Evolutionary conservation across 2,797 vertebrate genomes (phyloP).

Genomic region (Avahi laniger): DNA sequence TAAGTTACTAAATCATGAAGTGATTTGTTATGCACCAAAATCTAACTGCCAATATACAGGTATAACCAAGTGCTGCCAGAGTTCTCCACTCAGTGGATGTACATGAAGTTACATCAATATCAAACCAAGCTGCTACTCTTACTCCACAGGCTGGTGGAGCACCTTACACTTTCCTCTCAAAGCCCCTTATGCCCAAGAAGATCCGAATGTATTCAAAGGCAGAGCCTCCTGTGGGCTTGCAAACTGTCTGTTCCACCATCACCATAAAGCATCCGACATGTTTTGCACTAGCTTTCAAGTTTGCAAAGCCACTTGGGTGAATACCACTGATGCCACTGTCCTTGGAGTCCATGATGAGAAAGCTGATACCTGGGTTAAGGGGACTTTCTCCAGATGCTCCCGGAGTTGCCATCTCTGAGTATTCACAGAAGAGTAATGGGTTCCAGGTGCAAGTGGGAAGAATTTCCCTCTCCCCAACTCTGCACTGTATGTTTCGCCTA

Average conservation of each 20-base stretch:
- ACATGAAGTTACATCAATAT: not conserved
- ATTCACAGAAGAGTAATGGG: not conserved
- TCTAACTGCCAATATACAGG: not conserved
- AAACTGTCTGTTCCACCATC: not conserved
- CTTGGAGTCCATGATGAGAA: not conserved
- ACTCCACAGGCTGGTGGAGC: not conserved
- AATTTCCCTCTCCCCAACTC: not conserved
- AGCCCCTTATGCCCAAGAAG: not conserved
- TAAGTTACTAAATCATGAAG: not conserved
- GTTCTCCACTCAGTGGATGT: not conserved
- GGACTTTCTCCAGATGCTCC: not conserved
- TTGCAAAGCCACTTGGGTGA: not conserved
- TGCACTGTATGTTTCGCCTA: not conserved
- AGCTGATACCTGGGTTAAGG: not conserved
- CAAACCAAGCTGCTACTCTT: not conserved
- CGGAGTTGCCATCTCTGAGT: not conserved
- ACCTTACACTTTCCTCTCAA: not conserved
- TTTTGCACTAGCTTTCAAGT: not conserved
- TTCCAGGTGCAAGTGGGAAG: not conserved
- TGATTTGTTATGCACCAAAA: not conserved
- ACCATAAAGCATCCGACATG: not conserved
- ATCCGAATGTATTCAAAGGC: not conserved
- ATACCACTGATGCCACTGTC: not conserved
- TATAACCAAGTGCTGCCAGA: not conserved
- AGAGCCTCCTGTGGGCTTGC: not conserved